Evolutionary conservation across 2,113 vertebrate genomes (phyloP).

Genomic region (Hippopotamus amphibius): DNA sequence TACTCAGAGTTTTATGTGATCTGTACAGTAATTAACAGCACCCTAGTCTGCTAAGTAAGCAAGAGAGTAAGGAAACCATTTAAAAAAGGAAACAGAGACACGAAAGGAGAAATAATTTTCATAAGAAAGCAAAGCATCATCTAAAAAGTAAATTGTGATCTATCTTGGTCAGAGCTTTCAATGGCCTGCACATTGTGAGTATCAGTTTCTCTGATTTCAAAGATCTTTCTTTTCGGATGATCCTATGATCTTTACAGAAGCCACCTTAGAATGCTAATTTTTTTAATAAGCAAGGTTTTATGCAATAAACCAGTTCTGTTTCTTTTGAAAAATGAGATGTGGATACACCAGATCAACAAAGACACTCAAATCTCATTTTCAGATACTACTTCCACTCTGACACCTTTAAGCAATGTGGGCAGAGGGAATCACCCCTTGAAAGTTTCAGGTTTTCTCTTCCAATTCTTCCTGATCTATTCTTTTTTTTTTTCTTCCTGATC

Average conservation of each 20-base stretch:
- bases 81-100: constrained; percentile 49
- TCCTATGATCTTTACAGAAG: not conserved
- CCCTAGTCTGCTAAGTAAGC: not conserved
- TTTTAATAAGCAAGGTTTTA: not conserved
- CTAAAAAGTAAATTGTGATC: constrained; percentile 25
- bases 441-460: not conserved
- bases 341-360: constrained; percentile 20
- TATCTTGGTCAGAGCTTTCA: not conserved
- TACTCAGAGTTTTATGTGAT: constrained; percentile 11
- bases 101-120: constrained; percentile 36
- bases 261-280: not conserved
- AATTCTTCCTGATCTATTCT: not conserved
- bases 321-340: constrained; percentile 8
- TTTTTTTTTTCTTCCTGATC: not conserved
- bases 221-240: not conserved
- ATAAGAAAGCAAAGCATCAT: not conserved
- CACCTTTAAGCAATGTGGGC: not conserved
- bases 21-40: not conserved
- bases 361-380: not conserved
- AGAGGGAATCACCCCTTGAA: not conserved
- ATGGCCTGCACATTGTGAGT: not conserved
- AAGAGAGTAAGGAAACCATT: constrained; percentile 38
- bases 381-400: not conserved
- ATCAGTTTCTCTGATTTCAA: constrained; percentile 25
- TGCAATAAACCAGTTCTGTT: not conserved